Base-by-base conservation (phyloP, 2,888 invertebrate genomes). In the Andrena flavipes region DNA sequence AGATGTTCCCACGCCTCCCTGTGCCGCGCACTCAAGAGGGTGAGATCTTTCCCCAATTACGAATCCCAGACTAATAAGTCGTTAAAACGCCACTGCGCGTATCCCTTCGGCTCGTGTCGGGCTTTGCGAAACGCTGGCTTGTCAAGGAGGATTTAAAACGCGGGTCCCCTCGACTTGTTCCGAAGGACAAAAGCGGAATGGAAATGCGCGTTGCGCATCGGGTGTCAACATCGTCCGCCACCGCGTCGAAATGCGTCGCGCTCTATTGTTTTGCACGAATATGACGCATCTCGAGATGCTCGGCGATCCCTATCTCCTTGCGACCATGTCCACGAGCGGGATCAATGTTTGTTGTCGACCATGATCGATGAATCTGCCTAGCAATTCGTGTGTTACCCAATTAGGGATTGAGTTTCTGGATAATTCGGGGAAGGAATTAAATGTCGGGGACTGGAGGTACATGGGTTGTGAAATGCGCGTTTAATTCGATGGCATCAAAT, bases 251-350 rank as follows among this genome's bases (percentile, higher is more conserved):
- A 69, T n/a, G 23, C 62, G 35, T 60, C 42, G 20, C 2, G n/a
- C 4, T 72, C 23, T 8, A 62, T 76, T 76, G 65, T 62, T 51
- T 33, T 7, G 5, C 8, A 10, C n/a, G 5, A 42, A 56, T 62
- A 16, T 70, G 54, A 70, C 42, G 54, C 35, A 62, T 33, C 23
- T 60, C 23, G 56, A 51, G 5, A 20, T 51, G n/a, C 49, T 30
- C 33, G 20, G 1, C 4, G 42, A 74, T 69, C 49, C 33, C 16
- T 42, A 23, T 23, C 29, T 16, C 29, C 6, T 13, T 1, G 23
- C 26, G 16, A 7, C 10, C 23, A 1, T n/a, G 35, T 30, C 29
- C 29, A n/a, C 2, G 23, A 8, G 7, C 20, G 6, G 49, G 63
- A 72, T 72, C 16, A 54, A 42, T 64, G 29, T 54, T 42, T 56